phyloP scores from a whole-genome alignment of 2,113 vertebrate species.

The Hippocampus comes region DNA sequence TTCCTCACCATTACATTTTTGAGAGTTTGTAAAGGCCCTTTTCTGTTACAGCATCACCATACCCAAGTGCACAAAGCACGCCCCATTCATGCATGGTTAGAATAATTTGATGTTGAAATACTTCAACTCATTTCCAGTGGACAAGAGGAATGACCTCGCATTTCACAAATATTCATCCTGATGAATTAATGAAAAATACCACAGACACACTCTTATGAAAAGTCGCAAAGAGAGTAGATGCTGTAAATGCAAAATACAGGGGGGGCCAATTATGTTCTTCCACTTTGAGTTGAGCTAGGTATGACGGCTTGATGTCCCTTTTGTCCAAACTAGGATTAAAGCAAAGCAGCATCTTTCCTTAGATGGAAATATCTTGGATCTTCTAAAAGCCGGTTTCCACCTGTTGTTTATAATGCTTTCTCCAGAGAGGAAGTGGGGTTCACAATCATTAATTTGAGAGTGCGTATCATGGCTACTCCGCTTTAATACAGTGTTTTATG shows the following conservation, averaged over 20 bases:
- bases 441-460: conserved; percentile 42
- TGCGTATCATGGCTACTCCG: conserved; percentile 23
- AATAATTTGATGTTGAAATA: too few species aligned
- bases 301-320: background rate
- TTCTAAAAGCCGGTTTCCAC: conserved; percentile 25
- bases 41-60: background rate
- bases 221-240: background rate
- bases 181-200: background rate
- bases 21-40: background rate
- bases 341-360: conserved; percentile 12
- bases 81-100: too few species aligned
- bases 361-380: conserved; percentile 21
- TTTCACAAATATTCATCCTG: too few species aligned
- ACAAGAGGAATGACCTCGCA: too few species aligned
- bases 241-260: too few species aligned
- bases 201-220: background rate
- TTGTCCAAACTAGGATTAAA: background rate
- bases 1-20: background rate
- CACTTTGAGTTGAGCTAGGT: too few species aligned
- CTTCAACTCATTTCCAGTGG: too few species aligned
- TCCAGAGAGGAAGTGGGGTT: conserved; percentile 22
- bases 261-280: too few species aligned
- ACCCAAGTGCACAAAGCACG: too few species aligned
- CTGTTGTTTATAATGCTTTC: conserved; percentile 27
- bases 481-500: conserved; percentile 43